phyloP scores from a whole-genome alignment of 2,113 vertebrate genomes.

The Takifugu bimaculatus region DNA sequence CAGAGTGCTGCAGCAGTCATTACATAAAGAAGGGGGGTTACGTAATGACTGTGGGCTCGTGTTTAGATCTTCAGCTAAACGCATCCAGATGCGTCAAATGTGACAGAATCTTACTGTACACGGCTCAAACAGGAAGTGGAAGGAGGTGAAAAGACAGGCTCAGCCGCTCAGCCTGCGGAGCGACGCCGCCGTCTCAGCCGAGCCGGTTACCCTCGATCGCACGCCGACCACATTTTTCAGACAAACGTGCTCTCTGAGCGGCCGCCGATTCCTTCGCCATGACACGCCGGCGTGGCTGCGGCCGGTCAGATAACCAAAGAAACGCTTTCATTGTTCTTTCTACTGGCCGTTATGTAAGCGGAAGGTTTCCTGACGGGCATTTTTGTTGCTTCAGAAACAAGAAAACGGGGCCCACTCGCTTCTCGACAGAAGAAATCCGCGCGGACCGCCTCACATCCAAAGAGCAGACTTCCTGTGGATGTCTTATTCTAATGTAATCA shows the following conservation, averaged over 20 bases:
- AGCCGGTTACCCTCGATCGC: slow-evolving; percentile 41
- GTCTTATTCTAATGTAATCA: not conserved
- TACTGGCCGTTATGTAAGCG: slow-evolving; percentile 50
- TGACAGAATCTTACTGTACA: slow-evolving; percentile 47
- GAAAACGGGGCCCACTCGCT: slow-evolving; percentile 46
- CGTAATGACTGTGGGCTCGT: slow-evolving; percentile 62
- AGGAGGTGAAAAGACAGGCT: slow-evolving; percentile 13
- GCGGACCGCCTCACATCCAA: slow-evolving; percentile 8
- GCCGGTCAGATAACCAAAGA: slow-evolving; percentile 12
- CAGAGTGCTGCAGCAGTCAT: slow-evolving; percentile 68
- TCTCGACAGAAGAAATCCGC: slow-evolving; percentile 1
- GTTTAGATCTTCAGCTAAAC: slow-evolving; percentile 60
- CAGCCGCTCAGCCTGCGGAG: slow-evolving; percentile 50
- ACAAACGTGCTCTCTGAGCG: slow-evolving; percentile 6
- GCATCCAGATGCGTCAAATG: slow-evolving; percentile 66
- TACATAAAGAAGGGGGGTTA: slow-evolving; percentile 66
- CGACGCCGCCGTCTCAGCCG: slow-evolving; percentile 40
- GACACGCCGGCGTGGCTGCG: not conserved
- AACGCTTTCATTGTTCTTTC: slow-evolving; percentile 22
- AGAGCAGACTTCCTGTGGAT: not conserved
- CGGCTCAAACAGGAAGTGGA: slow-evolving; percentile 1
- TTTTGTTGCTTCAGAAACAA: slow-evolving; percentile 63
- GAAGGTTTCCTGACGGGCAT: slow-evolving; percentile 53
- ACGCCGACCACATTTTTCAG: slow-evolving; percentile 20
- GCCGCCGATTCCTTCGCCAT: not conserved